phyloP scores from a whole-genome alignment of 2,113 vertebrate species.

The Lota lota region DNA sequence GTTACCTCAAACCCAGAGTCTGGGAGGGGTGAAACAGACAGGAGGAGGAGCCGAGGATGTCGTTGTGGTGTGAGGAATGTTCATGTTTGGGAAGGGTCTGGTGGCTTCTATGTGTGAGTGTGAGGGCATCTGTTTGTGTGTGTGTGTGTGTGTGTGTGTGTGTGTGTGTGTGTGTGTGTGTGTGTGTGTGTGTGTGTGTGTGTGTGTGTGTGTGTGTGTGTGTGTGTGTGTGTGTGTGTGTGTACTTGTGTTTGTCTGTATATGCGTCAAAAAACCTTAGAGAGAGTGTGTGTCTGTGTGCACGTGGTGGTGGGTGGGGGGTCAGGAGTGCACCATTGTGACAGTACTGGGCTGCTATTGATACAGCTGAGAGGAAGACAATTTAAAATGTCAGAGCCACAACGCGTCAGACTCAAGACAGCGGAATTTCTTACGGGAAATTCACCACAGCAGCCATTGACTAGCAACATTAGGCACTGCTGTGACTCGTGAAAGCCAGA shows the following conservation, averaged over 20 bases:
- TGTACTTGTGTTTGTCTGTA: neutral
- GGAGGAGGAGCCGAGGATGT: conserved; percentile 41
- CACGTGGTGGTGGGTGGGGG: conserved; percentile 5
- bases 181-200: conserved; percentile 36
- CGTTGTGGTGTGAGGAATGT: conserved; percentile 64
- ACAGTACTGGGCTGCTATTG: conserved; percentile 54
- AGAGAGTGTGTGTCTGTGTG: conserved; percentile 25
- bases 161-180: conserved; percentile 39
- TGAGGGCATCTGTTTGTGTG: conserved; percentile 37
- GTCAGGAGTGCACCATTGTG: conserved; percentile 48
- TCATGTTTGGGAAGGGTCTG: conserved; percentile 57
- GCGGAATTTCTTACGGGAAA: neutral
- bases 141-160: conserved; percentile 24
- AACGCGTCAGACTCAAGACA: conserved; percentile 15
- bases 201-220: too few species aligned
- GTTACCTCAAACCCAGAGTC: conserved; percentile 12
- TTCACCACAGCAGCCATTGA: too few species aligned
- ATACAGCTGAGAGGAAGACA: conserved; percentile 56
- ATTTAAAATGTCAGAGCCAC: neutral
- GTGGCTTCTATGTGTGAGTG: conserved; percentile 56
- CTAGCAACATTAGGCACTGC: too few species aligned
- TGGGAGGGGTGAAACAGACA: conserved; percentile 31
- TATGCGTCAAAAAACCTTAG: neutral
- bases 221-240: conserved; percentile 34
- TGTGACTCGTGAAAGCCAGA: too few species aligned